Conservation (phyloP, 2,113 vertebrate genomes). For the Dermatemys mawii region DNA sequence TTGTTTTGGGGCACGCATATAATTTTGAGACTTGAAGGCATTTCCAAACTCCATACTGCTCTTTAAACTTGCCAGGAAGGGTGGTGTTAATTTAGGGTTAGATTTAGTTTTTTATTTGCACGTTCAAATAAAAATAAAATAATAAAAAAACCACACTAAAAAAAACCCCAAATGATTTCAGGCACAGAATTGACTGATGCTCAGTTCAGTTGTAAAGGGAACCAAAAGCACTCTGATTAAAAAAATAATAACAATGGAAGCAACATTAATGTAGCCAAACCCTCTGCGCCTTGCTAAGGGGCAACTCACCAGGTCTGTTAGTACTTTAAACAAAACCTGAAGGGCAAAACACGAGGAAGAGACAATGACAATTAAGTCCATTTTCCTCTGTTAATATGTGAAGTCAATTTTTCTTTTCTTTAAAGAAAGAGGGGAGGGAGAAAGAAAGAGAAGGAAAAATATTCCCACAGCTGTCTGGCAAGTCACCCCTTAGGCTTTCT, state of each 20-base stretch:
- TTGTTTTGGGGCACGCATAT: slow-evolving; percentile 51
- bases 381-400: slow-evolving; percentile 44
- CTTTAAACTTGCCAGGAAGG: slow-evolving; percentile 86
- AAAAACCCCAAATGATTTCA: slow-evolving; percentile 65
- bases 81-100: slow-evolving; percentile 81
- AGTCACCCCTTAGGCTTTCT: slow-evolving; percentile 61
- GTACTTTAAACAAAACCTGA: slow-evolving; percentile 65
- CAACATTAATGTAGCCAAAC: slow-evolving; percentile 67
- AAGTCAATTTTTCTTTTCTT: slow-evolving; percentile 1
- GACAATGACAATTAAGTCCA: slow-evolving; percentile 43
- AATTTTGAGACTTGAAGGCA: slow-evolving; percentile 66
- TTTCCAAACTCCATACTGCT: slow-evolving; percentile 81
- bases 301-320: slow-evolving; percentile 68
- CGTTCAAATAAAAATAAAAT: slow-evolving; percentile 67
- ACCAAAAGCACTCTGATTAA: slow-evolving; percentile 76
- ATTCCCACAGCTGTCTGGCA: slow-evolving; percentile 64
- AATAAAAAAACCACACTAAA: neutral
- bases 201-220: slow-evolving; percentile 67
- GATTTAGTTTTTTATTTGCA: slow-evolving; percentile 82
- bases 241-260: slow-evolving; percentile 60
- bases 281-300: slow-evolving; percentile 68
- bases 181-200: slow-evolving; percentile 78
- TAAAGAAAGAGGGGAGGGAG: neutral
- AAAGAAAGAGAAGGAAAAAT: slow-evolving; percentile 44
- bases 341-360: slow-evolving; percentile 49